Base-by-base conservation (phyloP, 2,113 vertebrate genomes). In the Scomber japonicus region DNA sequence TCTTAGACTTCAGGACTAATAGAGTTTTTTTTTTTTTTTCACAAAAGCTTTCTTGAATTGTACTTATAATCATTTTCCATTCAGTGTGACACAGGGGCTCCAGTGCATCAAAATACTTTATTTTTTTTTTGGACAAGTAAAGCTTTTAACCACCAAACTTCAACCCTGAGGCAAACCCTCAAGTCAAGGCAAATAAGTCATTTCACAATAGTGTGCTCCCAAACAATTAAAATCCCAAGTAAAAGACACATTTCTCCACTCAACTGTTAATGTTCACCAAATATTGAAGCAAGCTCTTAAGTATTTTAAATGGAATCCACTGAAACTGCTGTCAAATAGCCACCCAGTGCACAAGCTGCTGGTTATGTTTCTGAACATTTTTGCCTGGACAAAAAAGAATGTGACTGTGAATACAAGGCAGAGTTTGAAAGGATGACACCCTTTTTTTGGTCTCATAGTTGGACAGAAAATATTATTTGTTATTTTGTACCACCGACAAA, bases 381-480 rank as follows among this genome's bases (percentile, higher is more conserved):
- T 45, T 56, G 44, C 71, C 51, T 40, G 12, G 50, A 35, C 48
- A 53, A 74, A 75, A 66, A 31, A 70, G 49, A 60, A 53, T 17
- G 4, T 65, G 53, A 45, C n/a, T 24, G 15, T 44, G 53, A 81
- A 71, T 61, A 51, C 64, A 45, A 65, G 54, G 12, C 49, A 65
- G 35, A 60, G 66, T 63, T 11, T 53, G n/a, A 77, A 78, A 70
- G 49, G 53, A 66, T 74, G 3, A 61, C 75, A 67, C 40, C 63
- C 30, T 40, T 40, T 40, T 27, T 55, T 70, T 71, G 35, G 44
- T 66, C 72, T 67, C 71, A 16, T 6, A 27, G 65, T 60, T 67
- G 14, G n/a, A 3, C 19, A 35, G 13, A 81, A 83, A 68, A 48
- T 24, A 30, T 78, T 14, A 46, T 40, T 12, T 31, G 13, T 59